Evolutionary conservation across 64 coral and sea anemone species (phyloP).

Genomic region (Stylophora pistillata): DNA sequence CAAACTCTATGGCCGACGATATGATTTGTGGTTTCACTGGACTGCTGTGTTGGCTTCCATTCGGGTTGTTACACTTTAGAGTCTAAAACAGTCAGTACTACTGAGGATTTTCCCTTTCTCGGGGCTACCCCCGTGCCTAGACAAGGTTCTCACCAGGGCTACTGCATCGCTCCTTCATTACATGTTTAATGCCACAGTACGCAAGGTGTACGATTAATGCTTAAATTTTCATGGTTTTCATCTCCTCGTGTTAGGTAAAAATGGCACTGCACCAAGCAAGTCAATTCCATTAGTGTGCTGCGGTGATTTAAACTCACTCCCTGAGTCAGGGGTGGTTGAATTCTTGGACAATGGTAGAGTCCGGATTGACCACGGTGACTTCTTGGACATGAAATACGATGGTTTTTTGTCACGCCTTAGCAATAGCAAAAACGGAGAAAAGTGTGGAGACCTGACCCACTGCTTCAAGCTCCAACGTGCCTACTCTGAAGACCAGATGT

Average conservation of each 20-base stretch:
- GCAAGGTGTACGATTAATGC: no score
- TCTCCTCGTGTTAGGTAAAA: slow-evolving; percentile 73
- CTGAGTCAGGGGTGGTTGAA: slow-evolving; percentile 89
- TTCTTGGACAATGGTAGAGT: slow-evolving; percentile 96
- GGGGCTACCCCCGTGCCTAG: no score
- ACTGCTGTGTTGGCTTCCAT: no score
- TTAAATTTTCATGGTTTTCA: no score
- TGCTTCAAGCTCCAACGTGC: slow-evolving; percentile 83
- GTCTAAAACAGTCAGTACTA: no score
- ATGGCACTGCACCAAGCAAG: slow-evolving; percentile 86
- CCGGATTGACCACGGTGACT: slow-evolving; percentile 85
- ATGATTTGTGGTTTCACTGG: no score
- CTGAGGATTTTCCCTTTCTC: no score
- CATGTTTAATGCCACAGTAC: no score
- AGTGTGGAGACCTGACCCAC: slow-evolving; percentile 79
- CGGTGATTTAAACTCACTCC: slow-evolving; percentile 95
- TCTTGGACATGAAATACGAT: slow-evolving; percentile 91
- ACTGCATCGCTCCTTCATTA: no score
- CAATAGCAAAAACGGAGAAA: slow-evolving; percentile 86
- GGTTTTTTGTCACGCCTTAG: slow-evolving; percentile 89
- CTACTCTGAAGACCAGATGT: slow-evolving; percentile 80
- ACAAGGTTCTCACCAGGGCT: no score
- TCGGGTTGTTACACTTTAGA: no score
- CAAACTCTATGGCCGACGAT: no score
- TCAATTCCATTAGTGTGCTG: slow-evolving; percentile 91